A percentile compares a stretch with the other conserved stretches of the same genome.
These are phyloP conservation scores for Elephantulus edwardii DNA, from an alignment of 2,113 vertebrate species.

Conservation along the genomic window DNA sequence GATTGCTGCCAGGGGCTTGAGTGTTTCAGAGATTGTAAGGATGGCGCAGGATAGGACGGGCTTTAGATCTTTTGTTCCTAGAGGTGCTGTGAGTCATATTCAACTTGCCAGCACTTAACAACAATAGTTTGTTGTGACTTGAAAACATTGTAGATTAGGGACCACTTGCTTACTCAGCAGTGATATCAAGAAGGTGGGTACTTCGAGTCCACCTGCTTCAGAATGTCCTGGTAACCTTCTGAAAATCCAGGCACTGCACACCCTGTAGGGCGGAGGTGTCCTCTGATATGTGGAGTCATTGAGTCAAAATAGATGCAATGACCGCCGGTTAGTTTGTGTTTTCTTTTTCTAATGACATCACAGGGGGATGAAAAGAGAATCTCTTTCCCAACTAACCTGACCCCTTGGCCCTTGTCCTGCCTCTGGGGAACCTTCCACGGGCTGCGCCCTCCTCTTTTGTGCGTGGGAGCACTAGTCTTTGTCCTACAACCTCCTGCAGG, in stretches of 20 bases:
- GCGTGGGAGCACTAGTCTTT: not conserved
- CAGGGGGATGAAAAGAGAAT: not conserved
- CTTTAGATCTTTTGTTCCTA: too few species aligned
- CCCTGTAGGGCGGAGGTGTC: not conserved
- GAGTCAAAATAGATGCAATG: not conserved
- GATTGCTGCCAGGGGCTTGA: too few species aligned
- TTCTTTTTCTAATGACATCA: not conserved
- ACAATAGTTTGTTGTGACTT: not conserved
- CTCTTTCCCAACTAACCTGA: not conserved
- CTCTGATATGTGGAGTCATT: not conserved
- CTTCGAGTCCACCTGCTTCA: not conserved
- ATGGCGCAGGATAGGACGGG: too few species aligned
- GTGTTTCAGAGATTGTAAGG: too few species aligned
- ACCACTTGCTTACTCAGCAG: not conserved
- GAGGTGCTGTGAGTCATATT: too few species aligned
- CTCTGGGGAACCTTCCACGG: not conserved
- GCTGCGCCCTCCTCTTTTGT: not conserved
- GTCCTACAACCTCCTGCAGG: conserved; percentile 4
- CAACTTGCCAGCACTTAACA: too few species aligned
- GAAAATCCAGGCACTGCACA: not conserved
- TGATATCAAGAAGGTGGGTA: not conserved
- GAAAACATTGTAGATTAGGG: not conserved
- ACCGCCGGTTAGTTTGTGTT: not conserved
- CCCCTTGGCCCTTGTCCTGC: not conserved
- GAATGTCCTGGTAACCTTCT: not conserved